Evolutionary conservation across 2,888 invertebrate genomes (phyloP).

Genomic region (Sarcophaga rosellei): DNA sequence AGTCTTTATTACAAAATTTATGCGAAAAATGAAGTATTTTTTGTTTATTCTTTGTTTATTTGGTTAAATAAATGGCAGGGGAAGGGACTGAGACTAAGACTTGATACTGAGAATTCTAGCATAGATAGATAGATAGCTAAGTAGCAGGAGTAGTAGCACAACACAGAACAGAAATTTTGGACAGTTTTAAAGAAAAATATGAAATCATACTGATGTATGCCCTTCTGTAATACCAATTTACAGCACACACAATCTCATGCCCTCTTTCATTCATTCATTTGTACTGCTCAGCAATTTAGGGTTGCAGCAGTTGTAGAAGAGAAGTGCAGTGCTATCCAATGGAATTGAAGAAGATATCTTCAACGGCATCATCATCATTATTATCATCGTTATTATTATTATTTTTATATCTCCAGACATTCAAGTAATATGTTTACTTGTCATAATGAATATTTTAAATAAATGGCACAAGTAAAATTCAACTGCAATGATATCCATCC

Average conservation of each 20-base stretch:
- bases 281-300: background rate
- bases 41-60: no score
- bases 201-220: conserved; percentile 50
- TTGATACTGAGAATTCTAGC: no score
- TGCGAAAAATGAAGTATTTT: background rate
- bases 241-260: background rate
- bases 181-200: no score
- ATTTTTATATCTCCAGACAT: conserved; percentile 56
- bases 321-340: background rate
- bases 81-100: no score
- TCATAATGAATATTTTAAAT: conserved; percentile 60
- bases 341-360: conserved; percentile 36
- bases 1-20: conserved; percentile 25
- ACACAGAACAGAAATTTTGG: no score
- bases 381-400: no score
- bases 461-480: conserved; percentile 1
- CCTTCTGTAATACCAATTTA: conserved; percentile 22
- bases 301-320: conserved; percentile 39
- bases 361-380: no score
- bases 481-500: conserved; percentile 15
- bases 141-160: no score
- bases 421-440: conserved; percentile 64
- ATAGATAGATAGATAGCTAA: no score
- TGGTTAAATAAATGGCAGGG: no score
- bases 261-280: conserved; percentile 3